phyloP scores from a whole-genome alignment of 1,140 invertebrate genomes.

The Oreohelix idahoensis region DNA sequence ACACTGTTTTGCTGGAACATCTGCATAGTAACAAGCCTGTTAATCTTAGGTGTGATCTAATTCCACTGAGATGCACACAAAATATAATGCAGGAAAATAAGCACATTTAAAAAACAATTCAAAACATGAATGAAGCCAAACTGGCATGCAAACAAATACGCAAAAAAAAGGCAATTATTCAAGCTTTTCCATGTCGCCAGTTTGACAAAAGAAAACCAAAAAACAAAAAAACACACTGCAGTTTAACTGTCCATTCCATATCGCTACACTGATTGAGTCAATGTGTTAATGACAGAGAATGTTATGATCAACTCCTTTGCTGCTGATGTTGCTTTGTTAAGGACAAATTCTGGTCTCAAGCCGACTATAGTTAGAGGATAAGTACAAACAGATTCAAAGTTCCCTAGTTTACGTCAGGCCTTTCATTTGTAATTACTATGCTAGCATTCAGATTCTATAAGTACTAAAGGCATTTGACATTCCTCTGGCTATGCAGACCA shows the following conservation, averaged over 20 bases:
- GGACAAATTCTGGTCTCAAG: neutral
- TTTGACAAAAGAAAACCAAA: neutral
- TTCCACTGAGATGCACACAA: too few relatives aligned
- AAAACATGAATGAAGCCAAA: neutral
- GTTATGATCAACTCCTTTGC: conserved; percentile 17
- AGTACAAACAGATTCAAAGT: neutral
- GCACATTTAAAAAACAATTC: neutral
- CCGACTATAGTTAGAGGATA: neutral
- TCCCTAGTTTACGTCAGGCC: too few relatives aligned
- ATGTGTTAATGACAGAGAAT: neutral
- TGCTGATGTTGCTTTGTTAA: neutral
- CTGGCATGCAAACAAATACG: neutral
- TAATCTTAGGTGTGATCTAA: too few relatives aligned
- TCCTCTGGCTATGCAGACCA: too few relatives aligned
- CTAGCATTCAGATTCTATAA: too few relatives aligned
- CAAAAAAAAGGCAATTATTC: neutral
- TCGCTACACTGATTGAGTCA: neutral
- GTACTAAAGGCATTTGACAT: too few relatives aligned
- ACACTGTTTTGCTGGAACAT: too few relatives aligned
- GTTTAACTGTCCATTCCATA: neutral
- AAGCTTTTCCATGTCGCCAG: neutral
- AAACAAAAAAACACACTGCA: neutral
- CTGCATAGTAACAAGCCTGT: too few relatives aligned
- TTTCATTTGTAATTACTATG: too few relatives aligned
- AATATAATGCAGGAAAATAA: too few relatives aligned